Base-by-base conservation (phyloP, 1,140 invertebrate species). In the Meteorus sp. region DNA sequence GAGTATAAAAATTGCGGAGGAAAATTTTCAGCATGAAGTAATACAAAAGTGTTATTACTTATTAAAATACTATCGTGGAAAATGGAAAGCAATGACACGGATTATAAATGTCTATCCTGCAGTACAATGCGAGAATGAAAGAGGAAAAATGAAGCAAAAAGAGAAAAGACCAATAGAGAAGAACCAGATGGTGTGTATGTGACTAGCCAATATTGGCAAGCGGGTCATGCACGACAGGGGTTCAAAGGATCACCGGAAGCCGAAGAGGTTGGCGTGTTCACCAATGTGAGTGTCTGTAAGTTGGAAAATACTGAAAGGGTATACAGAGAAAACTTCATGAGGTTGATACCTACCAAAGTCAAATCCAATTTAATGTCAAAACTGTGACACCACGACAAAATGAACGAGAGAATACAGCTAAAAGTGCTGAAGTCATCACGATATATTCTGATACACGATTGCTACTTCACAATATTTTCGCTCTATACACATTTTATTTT, bases 191-290 rank as follows among this genome's bases (percentile, higher is more conserved):
- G 2, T 1, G 25, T 37, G 35, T 37, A 33, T 43, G 20, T 45
- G 41, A 31, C 11, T 27, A 27, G 39, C 17, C 33, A 54, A 35
- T 37, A n/a, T n/a, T n/a, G 41, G 56, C 27, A 70, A 70, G 70
- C 65, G 33, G 56, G 63, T 72, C 68, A 71, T 66, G 71, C 62
- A 60, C 54, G 15, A 33, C 39, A 53, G 44, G 56, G 54, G 58
- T 67, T 64, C 62, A 63, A 56, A 37, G 62, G 66, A 71, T 71
- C 65, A 61, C 59, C 66, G 53, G 59, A 63, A 62, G 62, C 63
- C 71, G 68, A 62, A 58, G 47, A 25, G 33, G 23, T 15, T 9
- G 8, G n/a, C n/a, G 1, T 22, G n/a, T 43, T 17, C 15, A 15
- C n/a, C n/a, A n/a, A n/a, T n/a, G 15, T 19, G 15, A 43, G 15